Percentiles rank a stretch among this genome's conserved stretches.
Conservation (phyloP, 2,113 vertebrate species). For the Dasyurus viverrinus region DNA sequence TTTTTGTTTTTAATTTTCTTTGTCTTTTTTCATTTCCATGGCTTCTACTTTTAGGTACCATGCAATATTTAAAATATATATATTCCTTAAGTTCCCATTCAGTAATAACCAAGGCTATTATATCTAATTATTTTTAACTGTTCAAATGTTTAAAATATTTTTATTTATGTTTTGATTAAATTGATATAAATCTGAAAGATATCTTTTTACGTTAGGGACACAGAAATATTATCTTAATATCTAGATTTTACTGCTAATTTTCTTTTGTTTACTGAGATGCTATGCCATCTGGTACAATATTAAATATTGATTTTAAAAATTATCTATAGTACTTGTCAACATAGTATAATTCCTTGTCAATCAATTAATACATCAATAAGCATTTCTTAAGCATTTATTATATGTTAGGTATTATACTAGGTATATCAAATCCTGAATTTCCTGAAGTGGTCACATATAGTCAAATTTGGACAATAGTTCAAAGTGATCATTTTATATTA, state of each 20-base stretch:
- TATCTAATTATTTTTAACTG: neutral
- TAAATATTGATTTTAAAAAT: neutral
- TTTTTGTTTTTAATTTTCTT: neutral
- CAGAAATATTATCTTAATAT: neutral
- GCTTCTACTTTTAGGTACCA: neutral
- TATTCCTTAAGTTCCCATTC: neutral
- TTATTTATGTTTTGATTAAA: neutral
- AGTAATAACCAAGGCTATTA: neutral
- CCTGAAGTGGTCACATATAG: neutral
- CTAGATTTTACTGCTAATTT: neutral
- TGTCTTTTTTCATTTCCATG: neutral
- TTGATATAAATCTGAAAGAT: neutral
- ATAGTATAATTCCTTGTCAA: neutral
- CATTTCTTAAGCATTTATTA: neutral
- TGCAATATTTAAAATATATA: neutral
- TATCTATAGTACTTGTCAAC: neutral
- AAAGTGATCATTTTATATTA: neutral
- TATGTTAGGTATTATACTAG: neutral
- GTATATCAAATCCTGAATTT: neutral
- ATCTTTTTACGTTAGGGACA: neutral
- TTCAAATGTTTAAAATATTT: neutral
- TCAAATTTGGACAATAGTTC: neutral
- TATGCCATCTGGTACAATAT: neutral
- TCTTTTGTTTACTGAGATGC: neutral
- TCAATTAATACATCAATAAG: neutral